phyloP scores from a whole-genome alignment of 2,113 vertebrate genomes.

The Theristicus caerulescens region DNA sequence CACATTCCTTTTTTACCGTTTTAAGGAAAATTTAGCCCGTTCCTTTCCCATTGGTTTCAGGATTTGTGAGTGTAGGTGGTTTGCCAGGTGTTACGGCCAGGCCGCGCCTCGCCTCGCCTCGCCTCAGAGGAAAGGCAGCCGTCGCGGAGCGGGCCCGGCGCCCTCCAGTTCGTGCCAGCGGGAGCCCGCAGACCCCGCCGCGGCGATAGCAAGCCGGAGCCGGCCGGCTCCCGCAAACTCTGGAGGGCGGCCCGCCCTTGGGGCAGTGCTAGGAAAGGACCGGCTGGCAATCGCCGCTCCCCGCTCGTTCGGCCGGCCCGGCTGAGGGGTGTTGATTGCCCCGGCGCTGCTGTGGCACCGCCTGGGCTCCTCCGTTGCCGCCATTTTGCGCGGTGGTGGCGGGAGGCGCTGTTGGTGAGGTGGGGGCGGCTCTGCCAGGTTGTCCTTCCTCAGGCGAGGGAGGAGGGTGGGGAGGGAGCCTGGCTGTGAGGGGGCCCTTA shows the following conservation, averaged over 20 bases:
- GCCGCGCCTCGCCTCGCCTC: too few species aligned
- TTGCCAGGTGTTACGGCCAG: rapidly evolving
- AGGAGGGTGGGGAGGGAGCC: too few species aligned
- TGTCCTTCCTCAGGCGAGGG: background rate
- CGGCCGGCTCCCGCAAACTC: background rate
- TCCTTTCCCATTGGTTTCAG: background rate
- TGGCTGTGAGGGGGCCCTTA: rapidly evolving
- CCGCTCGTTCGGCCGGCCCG: too few species aligned
- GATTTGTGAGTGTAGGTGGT: rapidly evolving
- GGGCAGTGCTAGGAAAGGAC: background rate
- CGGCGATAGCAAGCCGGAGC: too few species aligned
- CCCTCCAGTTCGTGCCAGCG: background rate
- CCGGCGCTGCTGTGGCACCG: too few species aligned
- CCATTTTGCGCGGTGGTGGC: background rate
- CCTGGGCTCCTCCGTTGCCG: rapidly evolving
- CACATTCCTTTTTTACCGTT: background rate
- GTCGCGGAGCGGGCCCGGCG: rapidly evolving
- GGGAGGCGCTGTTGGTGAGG: background rate
- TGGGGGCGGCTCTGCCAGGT: rapidly evolving
- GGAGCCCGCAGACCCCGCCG: background rate
- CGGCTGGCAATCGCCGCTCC: rapidly evolving
- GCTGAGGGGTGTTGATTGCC: background rate
- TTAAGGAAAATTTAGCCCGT: background rate
- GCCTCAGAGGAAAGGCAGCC: background rate
- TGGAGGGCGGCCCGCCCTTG: background rate